Evolutionary conservation across 1,140 invertebrate genomes (phyloP).

Genomic region (Andrena cerasifolii): DNA sequence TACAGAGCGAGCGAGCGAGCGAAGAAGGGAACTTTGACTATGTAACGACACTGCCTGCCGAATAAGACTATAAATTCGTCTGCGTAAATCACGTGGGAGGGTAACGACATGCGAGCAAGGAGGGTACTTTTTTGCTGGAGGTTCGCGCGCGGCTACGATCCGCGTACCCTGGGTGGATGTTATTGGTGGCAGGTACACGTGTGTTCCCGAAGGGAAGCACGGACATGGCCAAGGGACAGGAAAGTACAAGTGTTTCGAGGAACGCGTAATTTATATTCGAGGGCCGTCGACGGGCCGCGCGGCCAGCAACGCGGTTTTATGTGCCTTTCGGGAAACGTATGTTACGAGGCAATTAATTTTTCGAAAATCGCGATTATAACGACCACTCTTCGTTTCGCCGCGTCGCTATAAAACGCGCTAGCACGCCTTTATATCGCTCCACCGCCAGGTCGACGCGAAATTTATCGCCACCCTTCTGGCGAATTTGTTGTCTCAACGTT

Average conservation of each 20-base stretch:
- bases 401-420: constrained; percentile 32
- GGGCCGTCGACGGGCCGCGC: constrained; percentile 48
- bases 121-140: constrained; percentile 40
- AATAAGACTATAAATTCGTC: constrained; percentile 70
- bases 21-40: constrained; percentile 43
- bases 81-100: constrained; percentile 66
- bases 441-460: neutral
- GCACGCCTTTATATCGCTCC: constrained; percentile 12
- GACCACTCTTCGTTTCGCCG: neutral
- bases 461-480: constrained; percentile 25
- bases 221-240: constrained; percentile 51
- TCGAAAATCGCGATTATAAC: constrained; percentile 60
- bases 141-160: constrained; percentile 34
- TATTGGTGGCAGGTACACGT: constrained; percentile 63
- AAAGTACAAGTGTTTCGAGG: constrained; percentile 66
- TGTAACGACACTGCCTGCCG: constrained; percentile 52
- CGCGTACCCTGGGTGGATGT: constrained; percentile 37
- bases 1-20: neutral
- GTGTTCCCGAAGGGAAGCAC: constrained; percentile 55
- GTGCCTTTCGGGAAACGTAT: constrained; percentile 70
- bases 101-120: constrained; percentile 53
- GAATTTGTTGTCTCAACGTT: neutral
- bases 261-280: constrained; percentile 72
- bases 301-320: constrained; percentile 57
- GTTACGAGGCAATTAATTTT: constrained; percentile 70